Conservation (phyloP, 2,797 vertebrate species). For the Hoplostethus atlanticus region DNA sequence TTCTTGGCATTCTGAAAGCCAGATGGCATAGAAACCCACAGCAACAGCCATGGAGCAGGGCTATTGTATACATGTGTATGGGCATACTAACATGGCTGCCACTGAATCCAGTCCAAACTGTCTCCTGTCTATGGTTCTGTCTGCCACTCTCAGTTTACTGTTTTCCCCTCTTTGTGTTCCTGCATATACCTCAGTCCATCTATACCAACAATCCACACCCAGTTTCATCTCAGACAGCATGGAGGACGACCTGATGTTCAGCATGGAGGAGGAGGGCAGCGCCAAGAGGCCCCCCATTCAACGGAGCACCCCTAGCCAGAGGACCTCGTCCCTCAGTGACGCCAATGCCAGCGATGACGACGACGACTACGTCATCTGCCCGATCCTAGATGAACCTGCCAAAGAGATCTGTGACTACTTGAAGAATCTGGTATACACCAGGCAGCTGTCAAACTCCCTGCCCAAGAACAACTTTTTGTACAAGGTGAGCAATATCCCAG, state of each 20-base stretch:
- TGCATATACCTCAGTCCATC: not conserved
- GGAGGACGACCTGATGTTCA: constrained; percentile 97
- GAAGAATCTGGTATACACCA: constrained; percentile 74
- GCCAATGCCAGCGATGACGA: constrained; percentile 86
- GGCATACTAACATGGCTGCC: not conserved
- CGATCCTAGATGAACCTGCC: constrained; percentile 91
- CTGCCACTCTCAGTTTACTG: not conserved
- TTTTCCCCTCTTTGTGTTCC: not conserved
- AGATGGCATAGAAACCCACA: not conserved
- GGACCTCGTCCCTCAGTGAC: constrained; percentile 71
- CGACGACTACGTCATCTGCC: constrained; percentile 88
- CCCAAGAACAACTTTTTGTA: constrained; percentile 87
- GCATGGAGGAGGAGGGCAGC: constrained; percentile 92
- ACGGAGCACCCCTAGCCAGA: constrained; percentile 23
- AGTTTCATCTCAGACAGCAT: constrained; percentile 77
- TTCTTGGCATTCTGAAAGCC: not conserved
- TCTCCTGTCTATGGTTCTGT: not conserved
- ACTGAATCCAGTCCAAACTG: not conserved
- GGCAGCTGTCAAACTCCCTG: constrained; percentile 85
- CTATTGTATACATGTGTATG: constrained; percentile 11
- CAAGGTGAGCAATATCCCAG: constrained; percentile 84
- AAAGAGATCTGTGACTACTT: constrained; percentile 85
- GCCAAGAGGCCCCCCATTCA: constrained; percentile 57
- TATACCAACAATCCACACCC: not conserved
- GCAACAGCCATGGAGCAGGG: constrained; percentile 23